phyloP scores from a whole-genome alignment of 2,888 invertebrate species.

The Tetranychus piercei region DNA sequence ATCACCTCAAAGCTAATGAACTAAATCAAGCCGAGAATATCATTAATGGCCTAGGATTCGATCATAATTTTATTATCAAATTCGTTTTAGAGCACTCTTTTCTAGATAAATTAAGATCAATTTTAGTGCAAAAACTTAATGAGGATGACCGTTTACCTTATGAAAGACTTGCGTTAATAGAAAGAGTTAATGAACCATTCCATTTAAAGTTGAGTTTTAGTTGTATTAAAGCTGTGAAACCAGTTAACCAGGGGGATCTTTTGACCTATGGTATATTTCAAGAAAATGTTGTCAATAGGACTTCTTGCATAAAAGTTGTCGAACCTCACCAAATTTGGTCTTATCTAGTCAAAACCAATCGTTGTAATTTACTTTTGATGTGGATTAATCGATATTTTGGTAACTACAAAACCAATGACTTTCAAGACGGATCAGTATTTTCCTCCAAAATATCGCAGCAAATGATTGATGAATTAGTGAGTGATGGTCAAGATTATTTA shows the following conservation, averaged over 20 bases:
- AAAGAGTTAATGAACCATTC: background rate
- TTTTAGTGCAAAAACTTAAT: background rate
- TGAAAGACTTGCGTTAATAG: background rate
- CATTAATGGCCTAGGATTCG: background rate
- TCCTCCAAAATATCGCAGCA: background rate
- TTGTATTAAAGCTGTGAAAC: background rate
- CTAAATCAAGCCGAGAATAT: background rate
- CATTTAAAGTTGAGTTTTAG: background rate
- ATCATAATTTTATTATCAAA: background rate
- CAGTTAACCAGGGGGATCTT: background rate
- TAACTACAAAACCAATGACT: background rate
- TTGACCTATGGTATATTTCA: background rate
- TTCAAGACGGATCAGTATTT: background rate
- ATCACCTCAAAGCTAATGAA: background rate
- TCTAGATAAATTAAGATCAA: background rate
- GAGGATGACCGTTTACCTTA: background rate
- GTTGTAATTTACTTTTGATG: background rate
- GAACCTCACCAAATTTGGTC: conserved; percentile 2
- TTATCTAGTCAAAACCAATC: background rate
- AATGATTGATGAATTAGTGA: background rate
- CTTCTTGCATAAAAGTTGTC: background rate
- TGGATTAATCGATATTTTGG: background rate
- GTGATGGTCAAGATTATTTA: conserved; percentile 4
- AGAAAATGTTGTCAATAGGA: background rate
- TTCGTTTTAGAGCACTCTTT: background rate